Base-by-base conservation (phyloP, 1,140 invertebrate species). In the Drosophila yakuba region DNA sequence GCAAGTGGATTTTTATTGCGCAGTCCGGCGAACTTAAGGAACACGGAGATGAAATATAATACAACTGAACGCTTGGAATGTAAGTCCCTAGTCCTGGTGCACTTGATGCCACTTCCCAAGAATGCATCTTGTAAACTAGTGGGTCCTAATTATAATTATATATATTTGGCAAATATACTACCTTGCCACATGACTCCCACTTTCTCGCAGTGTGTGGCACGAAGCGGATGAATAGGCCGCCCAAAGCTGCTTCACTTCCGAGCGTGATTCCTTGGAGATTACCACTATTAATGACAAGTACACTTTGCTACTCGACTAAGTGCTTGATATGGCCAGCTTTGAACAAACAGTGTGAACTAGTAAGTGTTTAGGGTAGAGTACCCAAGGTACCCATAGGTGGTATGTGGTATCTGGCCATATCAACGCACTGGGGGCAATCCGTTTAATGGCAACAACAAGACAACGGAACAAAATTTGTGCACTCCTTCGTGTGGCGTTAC, bases 1-100 rank as follows among this genome's bases (percentile, higher is more conserved):
- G 35, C 69, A 86, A 86, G 64, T 81, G 74, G 64, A 62, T 78
- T 85, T 68, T 78, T 47, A 74, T 86, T 85, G 81, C 54, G 15
- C 45, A 63, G 59, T 82, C 58, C 23, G 23, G 36, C 3, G 52
- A 8, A 54, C 23, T 11, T 6, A 11, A 50, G 15, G 15, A 36
- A 35, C 15, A 3, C 17, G 1, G 43, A 6, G 23, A 36, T 57
- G 47, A 55, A 41, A 28, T 12, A 41, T 36, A 6, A 32, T 12
- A 15, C 12, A 17, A 17, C 11, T 51, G 1, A 28, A 28, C 28
- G 28, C 6, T 28, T 28, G 28, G 28, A 32, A 8, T 32, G 7
- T 10, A 32, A 10, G 2, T 8, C 32, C 32, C 3, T 32, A 10
- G 3, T 32, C 32, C 32, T 10, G 2, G 8, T 32, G 32, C 32